Evolutionary conservation across 2,797 vertebrate species (phyloP).

Genomic region (Crax fasciolata): DNA sequence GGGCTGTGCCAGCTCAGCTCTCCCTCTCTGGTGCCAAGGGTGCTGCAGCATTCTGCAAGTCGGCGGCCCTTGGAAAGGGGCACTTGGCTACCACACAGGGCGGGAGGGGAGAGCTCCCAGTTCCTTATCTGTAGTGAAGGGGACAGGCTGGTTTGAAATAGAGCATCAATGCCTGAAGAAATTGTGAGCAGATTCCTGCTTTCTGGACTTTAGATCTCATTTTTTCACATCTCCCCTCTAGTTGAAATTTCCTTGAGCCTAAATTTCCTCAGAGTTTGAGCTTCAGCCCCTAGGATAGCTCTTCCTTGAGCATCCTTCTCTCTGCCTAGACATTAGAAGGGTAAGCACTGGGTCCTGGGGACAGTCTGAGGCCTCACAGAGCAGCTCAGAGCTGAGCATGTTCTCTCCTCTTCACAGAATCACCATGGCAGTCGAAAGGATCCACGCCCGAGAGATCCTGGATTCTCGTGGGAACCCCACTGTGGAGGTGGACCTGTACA

Average conservation of each 20-base stretch:
- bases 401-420: conserved; percentile 25
- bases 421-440: conserved; percentile 83
- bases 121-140: not conserved
- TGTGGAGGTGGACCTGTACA: conserved; percentile 84
- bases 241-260: not conserved
- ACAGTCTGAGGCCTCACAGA: not conserved
- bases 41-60: not conserved
- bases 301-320: not conserved
- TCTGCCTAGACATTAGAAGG: not conserved
- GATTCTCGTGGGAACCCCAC: conserved; percentile 87
- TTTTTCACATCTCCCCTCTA: not conserved
- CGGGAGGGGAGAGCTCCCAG: not conserved
- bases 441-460: conserved; percentile 85
- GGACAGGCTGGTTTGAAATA: not conserved
- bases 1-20: not conserved
- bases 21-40: not conserved
- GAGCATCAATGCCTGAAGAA: not conserved
- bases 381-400: not conserved
- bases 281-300: not conserved
- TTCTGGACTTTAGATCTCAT: not conserved
- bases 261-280: not conserved
- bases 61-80: not conserved
- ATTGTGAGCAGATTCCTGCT: rapidly evolving
- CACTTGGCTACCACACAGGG: rapidly evolving
- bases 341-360: not conserved